Evolutionary conservation across 2,113 vertebrate genomes (phyloP).

Genomic region (Mormyrus lacerda): DNA sequence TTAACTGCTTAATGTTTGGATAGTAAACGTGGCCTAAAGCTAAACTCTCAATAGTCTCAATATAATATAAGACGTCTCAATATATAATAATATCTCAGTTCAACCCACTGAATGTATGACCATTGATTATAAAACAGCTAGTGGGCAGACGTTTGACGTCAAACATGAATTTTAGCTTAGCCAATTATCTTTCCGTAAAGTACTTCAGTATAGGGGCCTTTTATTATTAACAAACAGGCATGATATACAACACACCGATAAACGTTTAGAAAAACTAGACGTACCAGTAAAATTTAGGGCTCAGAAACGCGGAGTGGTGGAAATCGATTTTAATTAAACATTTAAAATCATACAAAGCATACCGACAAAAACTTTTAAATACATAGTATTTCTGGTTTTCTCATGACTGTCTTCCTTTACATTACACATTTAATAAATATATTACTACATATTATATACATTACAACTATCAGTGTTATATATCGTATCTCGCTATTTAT

Average conservation of each 20-base stretch:
- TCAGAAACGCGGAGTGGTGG: not conserved
- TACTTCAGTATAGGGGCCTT: not conserved
- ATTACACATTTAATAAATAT: slow-evolving; percentile 6
- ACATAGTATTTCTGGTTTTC: not conserved
- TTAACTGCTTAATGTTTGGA: not conserved
- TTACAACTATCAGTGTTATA: not conserved
- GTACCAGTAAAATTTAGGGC: not conserved
- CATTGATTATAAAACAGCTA: not conserved
- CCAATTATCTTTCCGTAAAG: not conserved
- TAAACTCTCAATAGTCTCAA: not conserved
- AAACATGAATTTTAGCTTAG: not conserved
- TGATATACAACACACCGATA: not conserved
- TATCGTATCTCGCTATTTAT: not conserved
- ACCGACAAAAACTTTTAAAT: not conserved
- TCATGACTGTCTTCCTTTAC: not conserved
- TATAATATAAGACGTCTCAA: too few relatives aligned
- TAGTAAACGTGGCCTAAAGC: not conserved
- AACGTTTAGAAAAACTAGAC: not conserved
- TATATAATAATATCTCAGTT: too few relatives aligned
- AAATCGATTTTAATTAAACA: not conserved
- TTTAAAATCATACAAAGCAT: not conserved
- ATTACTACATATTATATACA: slow-evolving; percentile 3
- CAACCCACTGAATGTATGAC: not conserved
- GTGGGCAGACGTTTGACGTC: not conserved
- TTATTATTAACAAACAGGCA: not conserved